A percentile compares a stretch with the other conserved stretches of the same genome.
These are phyloP conservation scores for Hirundo rustica DNA, from an alignment of 2,797 vertebrate species.

Conservation along the genomic window DNA sequence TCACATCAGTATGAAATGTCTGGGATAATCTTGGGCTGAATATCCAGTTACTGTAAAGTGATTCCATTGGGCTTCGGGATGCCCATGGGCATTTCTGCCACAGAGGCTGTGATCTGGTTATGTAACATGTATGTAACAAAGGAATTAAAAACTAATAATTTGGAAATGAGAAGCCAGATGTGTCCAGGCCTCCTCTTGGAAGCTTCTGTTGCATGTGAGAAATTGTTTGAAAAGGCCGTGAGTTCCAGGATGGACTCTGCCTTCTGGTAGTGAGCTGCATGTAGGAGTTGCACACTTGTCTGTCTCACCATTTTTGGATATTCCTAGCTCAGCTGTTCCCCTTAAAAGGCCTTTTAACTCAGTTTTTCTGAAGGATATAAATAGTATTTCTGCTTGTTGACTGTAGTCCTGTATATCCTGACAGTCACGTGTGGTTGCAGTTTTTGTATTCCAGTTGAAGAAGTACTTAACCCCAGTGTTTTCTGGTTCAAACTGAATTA, in stretches of 20 bases:
- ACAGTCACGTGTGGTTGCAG: neutral
- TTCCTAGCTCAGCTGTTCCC: neutral
- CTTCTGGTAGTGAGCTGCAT: neutral
- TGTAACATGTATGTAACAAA: neutral
- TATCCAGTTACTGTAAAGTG: neutral
- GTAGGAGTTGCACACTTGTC: neutral
- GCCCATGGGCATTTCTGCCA: neutral
- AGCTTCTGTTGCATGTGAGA: neutral
- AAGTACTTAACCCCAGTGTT: slow-evolving; percentile 28
- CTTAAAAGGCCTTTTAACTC: slow-evolving; percentile 10
- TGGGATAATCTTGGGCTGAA: neutral
- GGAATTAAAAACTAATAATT: neutral
- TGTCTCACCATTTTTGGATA: neutral
- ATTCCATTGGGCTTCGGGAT: neutral
- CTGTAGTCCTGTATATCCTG: neutral
- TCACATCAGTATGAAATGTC: neutral
- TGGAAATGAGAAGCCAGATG: neutral
- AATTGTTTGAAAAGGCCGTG: neutral
- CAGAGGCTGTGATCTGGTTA: neutral
- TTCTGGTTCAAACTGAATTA: slow-evolving; percentile 36
- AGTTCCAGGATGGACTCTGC: neutral
- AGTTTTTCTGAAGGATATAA: neutral
- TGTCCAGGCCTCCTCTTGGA: neutral
- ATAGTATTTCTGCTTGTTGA: neutral
- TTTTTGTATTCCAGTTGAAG: slow-evolving; percentile 6